Percentiles rank a stretch among this genome's conserved stretches.
These are phyloP conservation scores for Psittacula cyanocephala DNA, from an alignment of 2,113 vertebrate species.

Conservation along the genomic window DNA sequence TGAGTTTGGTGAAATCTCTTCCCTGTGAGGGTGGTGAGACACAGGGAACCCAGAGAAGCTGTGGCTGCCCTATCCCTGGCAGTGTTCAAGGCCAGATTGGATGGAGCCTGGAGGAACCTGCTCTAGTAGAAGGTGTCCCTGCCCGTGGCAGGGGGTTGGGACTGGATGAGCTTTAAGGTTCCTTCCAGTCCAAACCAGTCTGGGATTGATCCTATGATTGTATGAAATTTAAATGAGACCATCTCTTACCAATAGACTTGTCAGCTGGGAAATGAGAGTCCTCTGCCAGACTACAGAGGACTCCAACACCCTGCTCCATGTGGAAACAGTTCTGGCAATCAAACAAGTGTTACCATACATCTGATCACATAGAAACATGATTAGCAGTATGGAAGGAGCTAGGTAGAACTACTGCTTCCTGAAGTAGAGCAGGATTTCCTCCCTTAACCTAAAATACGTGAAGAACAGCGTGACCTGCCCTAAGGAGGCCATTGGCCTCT, in stretches of 20 bases:
- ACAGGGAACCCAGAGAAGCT: neutral
- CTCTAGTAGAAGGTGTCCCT: neutral
- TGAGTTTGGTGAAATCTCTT: neutral
- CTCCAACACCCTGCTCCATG: fast-evolving
- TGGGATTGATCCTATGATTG: neutral
- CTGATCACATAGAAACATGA: neutral
- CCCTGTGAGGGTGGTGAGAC: neutral
- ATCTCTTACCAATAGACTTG: neutral
- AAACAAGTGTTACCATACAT: neutral
- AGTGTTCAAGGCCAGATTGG: neutral
- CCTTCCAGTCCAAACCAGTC: neutral
- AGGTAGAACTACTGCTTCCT: neutral
- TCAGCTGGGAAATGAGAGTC: neutral
- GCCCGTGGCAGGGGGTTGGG: neutral
- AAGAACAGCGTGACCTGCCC: neutral
- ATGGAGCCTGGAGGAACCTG: neutral
- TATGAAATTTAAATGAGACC: neutral
- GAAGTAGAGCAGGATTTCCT: neutral
- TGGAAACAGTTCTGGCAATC: neutral
- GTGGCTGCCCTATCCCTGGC: neutral
- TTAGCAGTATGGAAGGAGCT: neutral
- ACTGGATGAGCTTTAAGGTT: neutral
- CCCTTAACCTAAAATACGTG: neutral
- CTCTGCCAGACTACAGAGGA: neutral
- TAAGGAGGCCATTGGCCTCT: neutral